Conservation (phyloP, 2,797 vertebrate species). For the Mormyrus hasselquistii region DNA sequence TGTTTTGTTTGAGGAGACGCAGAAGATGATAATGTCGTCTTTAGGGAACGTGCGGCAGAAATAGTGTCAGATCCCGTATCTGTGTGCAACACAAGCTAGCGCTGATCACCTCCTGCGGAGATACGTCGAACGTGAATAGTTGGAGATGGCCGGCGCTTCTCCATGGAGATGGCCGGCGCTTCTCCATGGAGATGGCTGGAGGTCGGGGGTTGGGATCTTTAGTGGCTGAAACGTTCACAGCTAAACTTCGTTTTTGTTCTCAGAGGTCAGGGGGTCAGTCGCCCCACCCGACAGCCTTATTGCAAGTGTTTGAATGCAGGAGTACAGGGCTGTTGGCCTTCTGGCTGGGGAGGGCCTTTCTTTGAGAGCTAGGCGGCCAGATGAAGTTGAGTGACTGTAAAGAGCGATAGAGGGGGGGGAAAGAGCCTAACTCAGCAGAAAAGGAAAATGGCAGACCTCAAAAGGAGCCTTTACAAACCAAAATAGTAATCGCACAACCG, state of each 20-base stretch:
- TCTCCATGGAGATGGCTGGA: neutral
- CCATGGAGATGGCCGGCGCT: neutral
- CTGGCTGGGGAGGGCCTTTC: neutral
- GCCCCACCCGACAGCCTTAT: slow-evolving; percentile 38
- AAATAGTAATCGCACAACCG: neutral
- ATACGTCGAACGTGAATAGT: neutral
- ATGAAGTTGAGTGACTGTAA: slow-evolving; percentile 6
- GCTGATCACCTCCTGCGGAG: neutral
- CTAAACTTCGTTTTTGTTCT: slow-evolving; percentile 19
- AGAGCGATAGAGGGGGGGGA: neutral
- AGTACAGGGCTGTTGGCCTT: slow-evolving; percentile 42
- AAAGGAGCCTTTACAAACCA: neutral
- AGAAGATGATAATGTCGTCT: neutral
- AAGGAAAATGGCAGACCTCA: neutral
- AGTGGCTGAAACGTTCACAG: slow-evolving; percentile 9
- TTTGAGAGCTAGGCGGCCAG: neutral
- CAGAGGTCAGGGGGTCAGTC: slow-evolving; percentile 53
- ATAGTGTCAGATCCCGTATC: neutral
- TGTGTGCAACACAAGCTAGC: neutral
- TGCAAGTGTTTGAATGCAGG: slow-evolving; percentile 59
- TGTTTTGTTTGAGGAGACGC: neutral
- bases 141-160: neutral
- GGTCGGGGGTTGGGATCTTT: neutral
- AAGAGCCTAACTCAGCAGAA: neutral
- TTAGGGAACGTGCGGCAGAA: neutral